Evolutionary conservation across 2,113 vertebrate genomes (phyloP).

Genomic region (Elachura formosa): DNA sequence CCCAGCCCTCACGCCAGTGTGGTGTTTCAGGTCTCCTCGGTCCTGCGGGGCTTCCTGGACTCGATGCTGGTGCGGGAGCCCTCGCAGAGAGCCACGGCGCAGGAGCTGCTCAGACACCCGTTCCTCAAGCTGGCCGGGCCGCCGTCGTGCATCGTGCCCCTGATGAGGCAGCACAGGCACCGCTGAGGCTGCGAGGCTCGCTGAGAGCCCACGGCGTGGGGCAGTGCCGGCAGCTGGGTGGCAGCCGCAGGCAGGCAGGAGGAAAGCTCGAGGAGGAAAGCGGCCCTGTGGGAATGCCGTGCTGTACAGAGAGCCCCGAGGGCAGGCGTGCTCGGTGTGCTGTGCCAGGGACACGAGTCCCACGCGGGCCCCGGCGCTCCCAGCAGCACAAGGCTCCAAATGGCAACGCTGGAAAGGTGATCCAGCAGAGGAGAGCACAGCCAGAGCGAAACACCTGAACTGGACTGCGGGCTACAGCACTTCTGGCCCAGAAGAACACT

Average conservation of each 20-base stretch:
- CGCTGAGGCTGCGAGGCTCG: too few species aligned
- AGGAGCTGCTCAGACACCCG: slow-evolving; percentile 89
- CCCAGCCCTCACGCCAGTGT: background rate
- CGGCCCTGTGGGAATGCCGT: background rate
- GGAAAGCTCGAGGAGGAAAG: background rate
- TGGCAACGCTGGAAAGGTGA: background rate
- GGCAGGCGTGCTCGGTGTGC: background rate
- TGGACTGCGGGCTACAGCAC: slow-evolving; percentile 13
- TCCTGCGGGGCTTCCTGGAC: slow-evolving; percentile 92
- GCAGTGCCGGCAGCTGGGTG: background rate
- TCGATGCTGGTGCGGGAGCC: slow-evolving; percentile 96
- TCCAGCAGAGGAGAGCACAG: slow-evolving; percentile 54
- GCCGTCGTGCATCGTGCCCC: slow-evolving; percentile 93
- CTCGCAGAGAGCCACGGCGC: slow-evolving; percentile 90
- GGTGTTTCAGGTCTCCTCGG: slow-evolving; percentile 81
- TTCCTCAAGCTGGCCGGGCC: slow-evolving; percentile 93
- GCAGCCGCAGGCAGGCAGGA: background rate
- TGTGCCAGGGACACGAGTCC: background rate
- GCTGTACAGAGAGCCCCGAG: background rate
- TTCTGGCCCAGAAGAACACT: slow-evolving; percentile 75
- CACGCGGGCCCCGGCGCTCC: background rate
- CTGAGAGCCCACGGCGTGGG: too few species aligned
- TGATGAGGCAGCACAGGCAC: slow-evolving; percentile 96
- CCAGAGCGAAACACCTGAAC: slow-evolving; percentile 23
- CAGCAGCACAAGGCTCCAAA: slow-evolving; percentile 20